Conservation (phyloP, 2,797 vertebrate species). For the Oryzias sinensis region DNA sequence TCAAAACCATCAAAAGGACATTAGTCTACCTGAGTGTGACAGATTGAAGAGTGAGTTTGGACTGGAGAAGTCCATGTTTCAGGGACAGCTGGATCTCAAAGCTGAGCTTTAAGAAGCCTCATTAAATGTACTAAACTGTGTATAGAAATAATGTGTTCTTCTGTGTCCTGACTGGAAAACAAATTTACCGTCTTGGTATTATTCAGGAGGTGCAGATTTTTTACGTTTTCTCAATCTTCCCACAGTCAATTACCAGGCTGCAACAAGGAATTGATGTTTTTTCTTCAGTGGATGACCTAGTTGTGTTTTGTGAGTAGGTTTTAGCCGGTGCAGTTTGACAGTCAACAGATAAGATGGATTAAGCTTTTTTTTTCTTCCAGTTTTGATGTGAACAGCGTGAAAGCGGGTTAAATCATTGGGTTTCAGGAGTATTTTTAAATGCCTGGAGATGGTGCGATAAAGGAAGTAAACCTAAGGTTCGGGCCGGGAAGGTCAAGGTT, state of each 20-base stretch:
- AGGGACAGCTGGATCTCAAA: conserved; percentile 34
- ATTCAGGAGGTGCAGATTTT: conserved; percentile 56
- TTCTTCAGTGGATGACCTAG: conserved; percentile 81
- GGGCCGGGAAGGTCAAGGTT: conserved; percentile 79
- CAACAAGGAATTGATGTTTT: conserved; percentile 71
- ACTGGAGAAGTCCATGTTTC: conserved; percentile 47
- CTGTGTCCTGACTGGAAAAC: conserved; percentile 8
- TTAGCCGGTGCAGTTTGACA: conserved; percentile 86
- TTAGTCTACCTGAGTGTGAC: conserved; percentile 71
- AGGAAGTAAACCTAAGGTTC: conserved; percentile 78
- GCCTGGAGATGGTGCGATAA: conserved; percentile 83
- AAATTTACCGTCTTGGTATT: conserved; percentile 33
- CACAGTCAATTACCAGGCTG: conserved; percentile 82
- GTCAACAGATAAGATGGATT: conserved; percentile 90
- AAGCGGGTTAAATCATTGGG: conserved; percentile 85
- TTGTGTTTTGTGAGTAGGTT: conserved; percentile 88
- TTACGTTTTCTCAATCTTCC: conserved; percentile 61
- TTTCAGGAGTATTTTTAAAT: conserved; percentile 86
- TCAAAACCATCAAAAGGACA: conserved; percentile 71
- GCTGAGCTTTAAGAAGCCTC: conserved; percentile 28
- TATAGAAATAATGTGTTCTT: too few species aligned
- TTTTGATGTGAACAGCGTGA: conserved; percentile 86
- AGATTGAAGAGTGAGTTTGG: conserved; percentile 54
- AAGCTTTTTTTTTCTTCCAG: conserved; percentile 83
- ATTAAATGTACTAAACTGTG: too few species aligned